phyloP scores from a whole-genome alignment of 2,797 vertebrate species.

The Sylvilagus floridanus region DNA sequence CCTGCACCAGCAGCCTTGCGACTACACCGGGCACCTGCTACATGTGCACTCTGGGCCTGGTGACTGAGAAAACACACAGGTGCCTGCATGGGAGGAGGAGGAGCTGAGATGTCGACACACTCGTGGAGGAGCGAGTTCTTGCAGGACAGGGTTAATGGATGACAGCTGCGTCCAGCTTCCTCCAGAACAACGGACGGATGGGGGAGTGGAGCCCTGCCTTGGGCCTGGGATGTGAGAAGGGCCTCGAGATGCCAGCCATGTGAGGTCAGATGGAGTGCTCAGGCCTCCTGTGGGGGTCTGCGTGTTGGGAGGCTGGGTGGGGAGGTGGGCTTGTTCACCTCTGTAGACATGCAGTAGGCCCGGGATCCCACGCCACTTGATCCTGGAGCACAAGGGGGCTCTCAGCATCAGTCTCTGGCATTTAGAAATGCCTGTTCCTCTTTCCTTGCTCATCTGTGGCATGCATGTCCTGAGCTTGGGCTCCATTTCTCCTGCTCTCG shows the following conservation, averaged over 20 bases:
- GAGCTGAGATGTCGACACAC: fast-evolving
- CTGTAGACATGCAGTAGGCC: too few relatives aligned
- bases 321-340: too few relatives aligned
- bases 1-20: not conserved
- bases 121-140: fast-evolving
- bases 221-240: not conserved
- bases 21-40: not conserved
- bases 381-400: not conserved
- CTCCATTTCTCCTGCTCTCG: not conserved
- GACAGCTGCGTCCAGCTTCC: too few relatives aligned
- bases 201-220: fast-evolving
- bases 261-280: not conserved
- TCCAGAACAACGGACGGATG: fast-evolving
- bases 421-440: too few relatives aligned
- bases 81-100: fast-evolving
- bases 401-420: fast-evolving
- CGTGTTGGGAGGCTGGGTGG: not conserved
- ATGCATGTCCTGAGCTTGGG: too few relatives aligned
- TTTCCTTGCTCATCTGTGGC: not conserved
- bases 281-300: too few relatives aligned
- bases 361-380: not conserved
- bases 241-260: fast-evolving
- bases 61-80: not conserved
- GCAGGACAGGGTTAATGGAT: fast-evolving
- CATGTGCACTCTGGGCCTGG: fast-evolving